Conservation (phyloP, 2,113 vertebrate genomes). For the Hiodon alosoides region DNA sequence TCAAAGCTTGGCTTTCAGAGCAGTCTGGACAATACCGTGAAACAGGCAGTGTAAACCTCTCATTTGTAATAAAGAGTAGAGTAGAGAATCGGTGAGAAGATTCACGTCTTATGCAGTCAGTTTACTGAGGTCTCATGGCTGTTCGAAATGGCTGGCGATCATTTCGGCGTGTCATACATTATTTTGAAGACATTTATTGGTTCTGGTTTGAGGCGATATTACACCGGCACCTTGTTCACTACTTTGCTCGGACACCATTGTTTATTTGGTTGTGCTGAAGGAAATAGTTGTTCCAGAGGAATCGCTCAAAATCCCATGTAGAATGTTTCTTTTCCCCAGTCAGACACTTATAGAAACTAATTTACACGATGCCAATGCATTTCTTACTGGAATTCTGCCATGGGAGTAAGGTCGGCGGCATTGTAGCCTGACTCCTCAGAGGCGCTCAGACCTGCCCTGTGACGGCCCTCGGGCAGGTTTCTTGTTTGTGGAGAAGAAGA, state of each 20-base stretch:
- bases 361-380: too few relatives aligned
- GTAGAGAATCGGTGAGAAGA: slow-evolving; percentile 32
- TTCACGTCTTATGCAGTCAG: not conserved
- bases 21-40: not conserved
- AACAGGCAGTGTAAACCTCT: slow-evolving; percentile 17
- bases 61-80: slow-evolving; percentile 15
- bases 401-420: not conserved
- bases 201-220: not conserved
- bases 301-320: too few relatives aligned
- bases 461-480: not conserved
- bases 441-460: slow-evolving; percentile 2
- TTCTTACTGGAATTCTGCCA: too few relatives aligned
- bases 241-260: not conserved
- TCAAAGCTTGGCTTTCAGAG: too few relatives aligned
- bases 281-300: too few relatives aligned
- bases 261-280: not conserved
- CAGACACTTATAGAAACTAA: too few relatives aligned
- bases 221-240: not conserved
- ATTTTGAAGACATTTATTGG: not conserved
- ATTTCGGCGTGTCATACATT: not conserved
- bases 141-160: not conserved
- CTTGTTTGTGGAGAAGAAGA: not conserved
- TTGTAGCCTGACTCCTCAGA: too few relatives aligned
- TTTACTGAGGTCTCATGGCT: not conserved
- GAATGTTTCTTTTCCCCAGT: too few relatives aligned